Evolutionary conservation across 2,888 invertebrate species (phyloP).

Genomic region (Cephus rjabovi): DNA sequence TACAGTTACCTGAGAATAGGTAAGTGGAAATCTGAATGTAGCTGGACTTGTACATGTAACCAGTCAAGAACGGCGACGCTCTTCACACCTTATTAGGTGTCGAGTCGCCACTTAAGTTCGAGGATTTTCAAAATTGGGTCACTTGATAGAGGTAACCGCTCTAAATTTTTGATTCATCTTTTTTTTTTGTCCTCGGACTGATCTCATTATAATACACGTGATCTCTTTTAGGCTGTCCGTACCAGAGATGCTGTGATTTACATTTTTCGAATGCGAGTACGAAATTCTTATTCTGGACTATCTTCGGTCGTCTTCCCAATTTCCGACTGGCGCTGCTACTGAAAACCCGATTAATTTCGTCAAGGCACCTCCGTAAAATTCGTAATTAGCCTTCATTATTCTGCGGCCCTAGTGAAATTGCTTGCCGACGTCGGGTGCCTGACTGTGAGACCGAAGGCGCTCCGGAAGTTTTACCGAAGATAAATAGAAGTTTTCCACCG

Average conservation of each 20-base stretch:
- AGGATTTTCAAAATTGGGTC: slow-evolving; percentile 46
- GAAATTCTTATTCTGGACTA: neutral
- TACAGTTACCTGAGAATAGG: neutral
- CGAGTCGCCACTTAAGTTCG: slow-evolving; percentile 38
- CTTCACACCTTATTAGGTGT: slow-evolving; percentile 51
- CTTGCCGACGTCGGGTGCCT: slow-evolving; percentile 9
- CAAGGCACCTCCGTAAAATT: slow-evolving; percentile 30
- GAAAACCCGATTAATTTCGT: slow-evolving; percentile 33
- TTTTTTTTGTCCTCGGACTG: neutral
- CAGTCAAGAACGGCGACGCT: slow-evolving; percentile 21
- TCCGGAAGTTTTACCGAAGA: slow-evolving; percentile 20
- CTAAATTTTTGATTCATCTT: neutral
- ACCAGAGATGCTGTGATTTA: neutral
- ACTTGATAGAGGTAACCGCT: slow-evolving; percentile 22
- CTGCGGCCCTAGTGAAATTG: slow-evolving; percentile 28
- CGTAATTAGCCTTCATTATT: slow-evolving; percentile 39
- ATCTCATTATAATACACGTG: neutral
- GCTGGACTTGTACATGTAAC: slow-evolving; percentile 10
- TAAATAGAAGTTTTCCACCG: slow-evolving; percentile 30
- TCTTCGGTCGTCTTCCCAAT: neutral
- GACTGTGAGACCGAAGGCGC: neutral
- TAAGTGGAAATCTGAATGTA: neutral
- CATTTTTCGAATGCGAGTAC: neutral
- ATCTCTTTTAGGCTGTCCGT: neutral
- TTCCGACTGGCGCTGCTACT: neutral